Evolutionary conservation across 2,888 invertebrate genomes (phyloP).

Genomic region (Macrosoma leucophasiata): DNA sequence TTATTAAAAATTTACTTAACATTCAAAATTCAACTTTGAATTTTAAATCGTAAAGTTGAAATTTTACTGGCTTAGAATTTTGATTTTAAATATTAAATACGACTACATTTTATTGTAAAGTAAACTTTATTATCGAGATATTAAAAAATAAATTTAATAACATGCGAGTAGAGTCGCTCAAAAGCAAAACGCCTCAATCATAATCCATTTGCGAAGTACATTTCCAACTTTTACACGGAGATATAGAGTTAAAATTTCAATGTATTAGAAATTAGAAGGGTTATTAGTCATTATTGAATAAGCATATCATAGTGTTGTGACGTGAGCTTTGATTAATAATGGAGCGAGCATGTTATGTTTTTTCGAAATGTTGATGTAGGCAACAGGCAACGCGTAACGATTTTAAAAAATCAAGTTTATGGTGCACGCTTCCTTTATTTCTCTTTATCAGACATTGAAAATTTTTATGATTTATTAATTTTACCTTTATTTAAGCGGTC

Average conservation of each 20-base stretch:
- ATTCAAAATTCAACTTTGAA: conserved; percentile 20
- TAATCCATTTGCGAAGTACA: too few species aligned
- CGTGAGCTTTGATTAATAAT: conserved; percentile 72
- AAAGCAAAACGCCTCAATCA: too few species aligned
- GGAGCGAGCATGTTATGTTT: conserved; percentile 57
- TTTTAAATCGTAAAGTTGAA: conserved; percentile 7
- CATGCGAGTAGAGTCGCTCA: too few species aligned
- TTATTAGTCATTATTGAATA: conserved; percentile 68
- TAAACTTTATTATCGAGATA: conserved; percentile 16
- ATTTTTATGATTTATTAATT: too few species aligned
- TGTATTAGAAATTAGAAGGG: conserved; percentile 28
- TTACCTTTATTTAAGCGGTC: too few species aligned
- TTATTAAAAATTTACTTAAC: conserved; percentile 41
- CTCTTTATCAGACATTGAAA: too few species aligned
- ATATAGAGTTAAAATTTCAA: conserved; percentile 8
- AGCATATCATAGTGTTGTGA: conserved; percentile 72
- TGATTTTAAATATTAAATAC: conserved; percentile 8
- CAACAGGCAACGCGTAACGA: conserved; percentile 54
- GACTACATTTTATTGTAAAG: conserved; percentile 14
- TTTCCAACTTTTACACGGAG: too few species aligned
- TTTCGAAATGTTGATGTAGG: conserved; percentile 54
- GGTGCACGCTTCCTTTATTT: too few species aligned
- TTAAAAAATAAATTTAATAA: too few species aligned
- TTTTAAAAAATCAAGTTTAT: too few species aligned
- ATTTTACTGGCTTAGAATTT: background rate